Evolutionary conservation across 1,140 invertebrate species (phyloP).

Genomic region (Oryzaephilus surinamensis): DNA sequence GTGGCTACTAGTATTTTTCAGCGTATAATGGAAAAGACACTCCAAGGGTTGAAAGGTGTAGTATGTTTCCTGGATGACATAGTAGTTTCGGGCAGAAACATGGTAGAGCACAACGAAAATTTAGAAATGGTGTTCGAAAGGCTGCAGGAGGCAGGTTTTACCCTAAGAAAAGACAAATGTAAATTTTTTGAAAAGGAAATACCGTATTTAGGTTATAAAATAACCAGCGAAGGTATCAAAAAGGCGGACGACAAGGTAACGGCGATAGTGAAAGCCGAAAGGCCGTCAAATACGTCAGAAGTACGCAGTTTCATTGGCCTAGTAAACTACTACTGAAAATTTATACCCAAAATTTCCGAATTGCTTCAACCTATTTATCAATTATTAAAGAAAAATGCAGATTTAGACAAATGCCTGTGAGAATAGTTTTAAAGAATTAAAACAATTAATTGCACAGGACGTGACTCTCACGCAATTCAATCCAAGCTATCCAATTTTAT

Average conservation of each 20-base stretch:
- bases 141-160: constrained; percentile 23
- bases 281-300: constrained; percentile 20
- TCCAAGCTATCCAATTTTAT: constrained; percentile 15
- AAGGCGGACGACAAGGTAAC: constrained; percentile 26
- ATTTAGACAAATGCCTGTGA: constrained; percentile 24
- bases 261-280: constrained; percentile 27
- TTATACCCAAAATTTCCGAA: constrained; percentile 22
- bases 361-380: too few relatives aligned
- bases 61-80: constrained; percentile 32
- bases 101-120: constrained; percentile 17
- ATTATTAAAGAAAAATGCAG: constrained; percentile 31
- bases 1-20: constrained; percentile 37
- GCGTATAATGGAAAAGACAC: constrained; percentile 26
- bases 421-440: constrained; percentile 21
- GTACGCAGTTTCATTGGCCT: constrained; percentile 31
- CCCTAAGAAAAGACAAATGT: constrained; percentile 23
- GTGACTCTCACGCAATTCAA: constrained; percentile 19
- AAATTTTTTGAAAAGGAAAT: too few relatives aligned
- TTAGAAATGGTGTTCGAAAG: constrained; percentile 6
- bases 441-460: constrained; percentile 24
- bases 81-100: constrained; percentile 20
- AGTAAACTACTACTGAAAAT: constrained; percentile 30
- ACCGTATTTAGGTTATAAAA: constrained; percentile 31
- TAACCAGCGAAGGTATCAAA: constrained; percentile 27
- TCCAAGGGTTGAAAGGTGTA: constrained; percentile 25